Conservation (phyloP, 2,113 vertebrate species). For the Paedocypris sp. region DNA sequence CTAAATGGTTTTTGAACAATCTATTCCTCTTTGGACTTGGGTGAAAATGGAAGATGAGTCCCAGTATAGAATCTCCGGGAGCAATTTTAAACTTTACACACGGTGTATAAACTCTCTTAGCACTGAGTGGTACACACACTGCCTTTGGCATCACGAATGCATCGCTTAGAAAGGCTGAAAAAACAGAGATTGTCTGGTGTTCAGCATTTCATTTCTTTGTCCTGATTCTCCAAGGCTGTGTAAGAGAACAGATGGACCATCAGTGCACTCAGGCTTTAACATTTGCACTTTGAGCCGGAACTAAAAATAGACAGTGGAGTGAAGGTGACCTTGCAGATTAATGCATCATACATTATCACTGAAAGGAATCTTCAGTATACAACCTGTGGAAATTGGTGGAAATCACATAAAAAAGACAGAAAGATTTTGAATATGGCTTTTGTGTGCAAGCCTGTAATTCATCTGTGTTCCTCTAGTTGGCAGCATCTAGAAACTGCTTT, state of each 20-base stretch:
- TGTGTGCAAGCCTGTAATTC: not conserved
- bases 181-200: not conserved
- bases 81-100: not conserved
- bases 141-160: not conserved
- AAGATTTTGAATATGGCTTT: not conserved
- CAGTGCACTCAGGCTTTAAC: not conserved
- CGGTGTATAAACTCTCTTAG: not conserved
- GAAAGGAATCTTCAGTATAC: not conserved
- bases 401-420: too few relatives aligned
- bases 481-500: not conserved
- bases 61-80: not conserved
- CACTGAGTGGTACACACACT: not conserved
- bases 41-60: constrained; percentile 19
- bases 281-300: not conserved
- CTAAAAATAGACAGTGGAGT: not conserved
- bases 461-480: constrained; percentile 7
- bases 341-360: not conserved
- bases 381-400: not conserved
- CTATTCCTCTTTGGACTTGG: constrained; percentile 1
- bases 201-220: not conserved
- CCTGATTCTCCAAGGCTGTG: not conserved
- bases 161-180: not conserved
- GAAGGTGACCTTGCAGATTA: not conserved
- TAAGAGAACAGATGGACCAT: constrained; percentile 16
- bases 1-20: not conserved